These are phyloP conservation scores for Branchellion lobata DNA, from an alignment of 2,888 invertebrate species.

Conservation along the genomic window DNA sequence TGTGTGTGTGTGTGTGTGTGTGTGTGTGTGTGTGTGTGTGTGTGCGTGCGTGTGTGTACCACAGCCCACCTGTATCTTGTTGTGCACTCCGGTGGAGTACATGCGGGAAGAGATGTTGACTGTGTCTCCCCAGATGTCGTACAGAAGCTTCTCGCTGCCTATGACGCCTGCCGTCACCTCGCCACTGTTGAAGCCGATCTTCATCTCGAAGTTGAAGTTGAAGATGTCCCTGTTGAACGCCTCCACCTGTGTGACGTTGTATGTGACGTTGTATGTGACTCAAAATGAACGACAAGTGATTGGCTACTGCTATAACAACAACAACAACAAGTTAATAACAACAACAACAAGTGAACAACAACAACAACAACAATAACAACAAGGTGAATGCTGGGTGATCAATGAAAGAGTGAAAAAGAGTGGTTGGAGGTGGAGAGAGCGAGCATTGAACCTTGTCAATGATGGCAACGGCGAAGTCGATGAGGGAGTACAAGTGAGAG, in stretches of 20 bases:
- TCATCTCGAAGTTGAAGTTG: conserved; percentile 62
- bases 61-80: conserved; percentile 58
- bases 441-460: conserved; percentile 66
- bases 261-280: too few species aligned
- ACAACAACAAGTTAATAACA: too few species aligned
- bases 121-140: conserved; percentile 98
- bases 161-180: conserved; percentile 88
- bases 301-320: too few species aligned
- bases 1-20: not conserved
- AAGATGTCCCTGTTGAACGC: conserved; percentile 62
- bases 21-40: not conserved
- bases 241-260: conserved; percentile 52
- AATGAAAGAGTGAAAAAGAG: too few species aligned
- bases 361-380: too few species aligned
- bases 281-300: too few species aligned
- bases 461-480: conserved; percentile 88
- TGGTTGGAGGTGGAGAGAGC: too few species aligned
- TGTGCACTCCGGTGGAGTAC: conserved; percentile 90
- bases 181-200: conserved; percentile 62
- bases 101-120: conserved; percentile 95
- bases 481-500: conserved; percentile 79
- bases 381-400: too few species aligned
- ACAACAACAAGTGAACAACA: too few species aligned
- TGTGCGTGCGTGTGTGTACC: not conserved
- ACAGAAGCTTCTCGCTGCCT: conserved; percentile 90